Evolutionary conservation across 2,113 vertebrate genomes (phyloP).

Genomic region (Nipponia nippon): DNA sequence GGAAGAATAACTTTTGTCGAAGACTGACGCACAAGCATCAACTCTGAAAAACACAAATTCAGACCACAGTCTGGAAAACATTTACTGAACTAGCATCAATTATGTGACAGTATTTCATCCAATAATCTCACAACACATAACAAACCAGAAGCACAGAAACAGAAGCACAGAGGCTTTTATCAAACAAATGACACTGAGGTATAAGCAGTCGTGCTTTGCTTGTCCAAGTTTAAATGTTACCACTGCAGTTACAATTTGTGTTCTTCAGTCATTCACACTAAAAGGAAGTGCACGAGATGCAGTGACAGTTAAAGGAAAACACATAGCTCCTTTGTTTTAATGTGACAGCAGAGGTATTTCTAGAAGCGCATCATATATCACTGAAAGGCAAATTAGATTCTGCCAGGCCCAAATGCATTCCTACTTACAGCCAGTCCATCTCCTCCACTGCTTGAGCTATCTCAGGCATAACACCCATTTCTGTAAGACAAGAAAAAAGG

Average conservation of each 20-base stretch:
- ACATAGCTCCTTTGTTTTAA: not conserved
- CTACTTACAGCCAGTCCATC: slow-evolving; percentile 98
- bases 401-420: not conserved
- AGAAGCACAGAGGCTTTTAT: not conserved
- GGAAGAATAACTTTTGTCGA: not conserved
- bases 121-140: not conserved
- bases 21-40: not conserved
- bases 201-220: not conserved
- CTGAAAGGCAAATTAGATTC: not conserved
- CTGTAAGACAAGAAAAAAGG: slow-evolving; percentile 65
- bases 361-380: accelerated
- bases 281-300: not conserved
- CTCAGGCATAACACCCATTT: slow-evolving; percentile 98
- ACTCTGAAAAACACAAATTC: not conserved
- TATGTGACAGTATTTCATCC: not conserved
- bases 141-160: not conserved
- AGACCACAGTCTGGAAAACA: not conserved
- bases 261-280: not conserved
- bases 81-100: not conserved
- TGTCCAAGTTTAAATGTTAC: not conserved
- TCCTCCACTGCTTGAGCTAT: slow-evolving; percentile 98
- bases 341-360: not conserved
- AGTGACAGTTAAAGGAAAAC: not conserved
- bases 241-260: not conserved
- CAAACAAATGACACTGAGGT: not conserved